Evolutionary conservation across 1,140 invertebrate species (phyloP).

Genomic region (Coptotermes formosanus): DNA sequence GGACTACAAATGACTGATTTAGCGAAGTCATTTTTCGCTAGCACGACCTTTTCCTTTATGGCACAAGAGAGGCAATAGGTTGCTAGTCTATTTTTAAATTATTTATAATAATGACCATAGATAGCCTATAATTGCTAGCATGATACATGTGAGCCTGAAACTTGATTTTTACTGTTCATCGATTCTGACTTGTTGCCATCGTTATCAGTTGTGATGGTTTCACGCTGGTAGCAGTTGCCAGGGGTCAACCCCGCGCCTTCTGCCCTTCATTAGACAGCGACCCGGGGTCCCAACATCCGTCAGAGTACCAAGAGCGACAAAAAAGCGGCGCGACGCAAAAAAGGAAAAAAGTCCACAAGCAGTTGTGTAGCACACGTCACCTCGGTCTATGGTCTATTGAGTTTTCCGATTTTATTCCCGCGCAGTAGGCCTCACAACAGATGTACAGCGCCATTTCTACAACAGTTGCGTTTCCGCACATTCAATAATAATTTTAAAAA

Average conservation of each 20-base stretch:
- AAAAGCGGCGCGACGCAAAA: background rate
- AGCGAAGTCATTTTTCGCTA: too few species aligned
- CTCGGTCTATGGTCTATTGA: too few species aligned
- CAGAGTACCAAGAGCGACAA: background rate
- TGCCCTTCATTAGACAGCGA: background rate
- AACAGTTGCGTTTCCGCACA: too few species aligned
- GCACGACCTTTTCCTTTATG: too few species aligned
- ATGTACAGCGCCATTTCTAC: too few species aligned
- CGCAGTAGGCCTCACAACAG: too few species aligned
- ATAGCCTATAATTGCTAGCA: background rate
- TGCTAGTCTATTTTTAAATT: background rate
- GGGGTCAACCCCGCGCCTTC: background rate
- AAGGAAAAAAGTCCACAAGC: background rate
- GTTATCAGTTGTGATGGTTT: conserved; percentile 19
- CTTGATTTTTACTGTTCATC: background rate
- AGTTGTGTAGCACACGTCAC: background rate
- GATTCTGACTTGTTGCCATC: background rate
- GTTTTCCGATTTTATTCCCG: too few species aligned
- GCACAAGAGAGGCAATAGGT: background rate
- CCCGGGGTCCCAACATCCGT: conserved; percentile 1
- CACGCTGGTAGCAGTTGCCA: conserved; percentile 5
- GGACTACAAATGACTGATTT: too few species aligned
- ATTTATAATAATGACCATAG: conserved; percentile 4
- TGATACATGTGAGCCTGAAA: background rate
- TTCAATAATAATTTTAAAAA: too few species aligned